Evolutionary conservation across 1,140 invertebrate genomes (phyloP).

Genomic region (Cyclina sinensis): DNA sequence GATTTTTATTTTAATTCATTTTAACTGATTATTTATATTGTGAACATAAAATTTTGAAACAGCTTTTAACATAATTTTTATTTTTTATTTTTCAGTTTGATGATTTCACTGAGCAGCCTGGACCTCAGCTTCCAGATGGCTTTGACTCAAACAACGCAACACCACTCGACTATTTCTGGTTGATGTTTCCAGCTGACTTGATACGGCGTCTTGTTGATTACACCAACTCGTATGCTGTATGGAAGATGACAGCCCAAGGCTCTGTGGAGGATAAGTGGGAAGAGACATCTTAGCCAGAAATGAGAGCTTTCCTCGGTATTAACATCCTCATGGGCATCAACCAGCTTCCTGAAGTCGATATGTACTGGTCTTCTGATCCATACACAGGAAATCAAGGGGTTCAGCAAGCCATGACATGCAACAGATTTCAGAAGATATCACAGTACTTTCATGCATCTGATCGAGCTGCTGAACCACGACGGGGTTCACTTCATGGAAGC

Average conservation of each 20-base stretch:
- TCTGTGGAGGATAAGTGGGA: neutral
- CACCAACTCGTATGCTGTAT: slow-evolving; percentile 58
- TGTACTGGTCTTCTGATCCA: slow-evolving; percentile 22
- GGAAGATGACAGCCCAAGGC: slow-evolving; percentile 4
- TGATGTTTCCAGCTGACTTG: neutral
- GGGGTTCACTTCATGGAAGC: no score
- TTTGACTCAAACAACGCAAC: neutral
- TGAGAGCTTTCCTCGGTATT: neutral
- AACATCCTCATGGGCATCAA: slow-evolving; percentile 40
- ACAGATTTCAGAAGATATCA: slow-evolving; percentile 8
- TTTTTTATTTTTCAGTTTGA: slow-evolving; percentile 40
- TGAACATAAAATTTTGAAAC: neutral
- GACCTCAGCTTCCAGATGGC: slow-evolving; percentile 31
- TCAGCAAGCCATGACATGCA: neutral
- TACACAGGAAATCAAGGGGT: neutral
- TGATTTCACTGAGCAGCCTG: slow-evolving; percentile 4
- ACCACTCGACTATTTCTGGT: slow-evolving; percentile 37
- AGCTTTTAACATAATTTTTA: neutral
- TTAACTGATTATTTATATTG: no score
- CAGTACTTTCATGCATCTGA: slow-evolving; percentile 45
- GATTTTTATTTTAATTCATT: neutral
- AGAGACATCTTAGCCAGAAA: neutral
- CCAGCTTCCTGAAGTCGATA: neutral
- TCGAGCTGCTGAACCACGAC: slow-evolving; percentile 14
- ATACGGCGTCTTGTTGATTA: neutral